These are phyloP conservation scores for Drosophila austrosaltans DNA, from an alignment of 2,888 invertebrate genomes.

Conservation along the genomic window DNA sequence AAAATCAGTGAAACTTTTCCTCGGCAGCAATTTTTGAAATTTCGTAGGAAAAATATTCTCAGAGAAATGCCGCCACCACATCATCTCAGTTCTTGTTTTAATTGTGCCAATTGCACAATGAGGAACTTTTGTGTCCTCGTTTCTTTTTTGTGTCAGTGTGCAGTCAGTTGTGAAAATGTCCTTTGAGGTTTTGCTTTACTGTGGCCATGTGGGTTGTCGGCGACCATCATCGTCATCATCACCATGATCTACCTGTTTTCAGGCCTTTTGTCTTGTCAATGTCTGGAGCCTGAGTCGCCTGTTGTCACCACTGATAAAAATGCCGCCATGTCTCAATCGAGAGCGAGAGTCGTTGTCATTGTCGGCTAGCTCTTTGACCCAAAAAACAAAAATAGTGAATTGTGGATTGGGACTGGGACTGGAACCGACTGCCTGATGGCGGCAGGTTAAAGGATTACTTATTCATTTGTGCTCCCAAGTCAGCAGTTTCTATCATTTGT, in stretches of 20 bases:
- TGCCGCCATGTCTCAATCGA: conserved; percentile 66
- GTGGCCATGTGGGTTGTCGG: conserved; percentile 24
- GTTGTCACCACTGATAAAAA: conserved; percentile 55
- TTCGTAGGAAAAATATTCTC: conserved; percentile 57
- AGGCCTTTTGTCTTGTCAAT: conserved; percentile 28
- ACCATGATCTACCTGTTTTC: conserved; percentile 52
- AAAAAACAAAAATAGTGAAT: conserved; percentile 33
- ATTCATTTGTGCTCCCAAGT: conserved; percentile 48
- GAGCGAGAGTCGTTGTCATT: conserved; percentile 23
- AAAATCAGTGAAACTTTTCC: conserved; percentile 36
- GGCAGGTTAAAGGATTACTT: conserved; percentile 76
- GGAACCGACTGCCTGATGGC: conserved; percentile 36
- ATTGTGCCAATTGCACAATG: conserved; percentile 78
- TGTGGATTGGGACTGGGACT: conserved; percentile 13
- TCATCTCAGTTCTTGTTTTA: conserved; percentile 55
- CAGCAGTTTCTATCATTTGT: conserved; percentile 76
- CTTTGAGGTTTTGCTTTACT: conserved; percentile 62
- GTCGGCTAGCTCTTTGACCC: conserved; percentile 62
- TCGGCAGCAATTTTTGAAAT: conserved; percentile 24
- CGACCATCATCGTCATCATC: conserved; percentile 1
- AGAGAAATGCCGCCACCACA: conserved; percentile 35
- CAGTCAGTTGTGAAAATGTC: conserved; percentile 69
- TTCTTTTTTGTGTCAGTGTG: conserved; percentile 55
- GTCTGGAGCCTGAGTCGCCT: conserved; percentile 29
- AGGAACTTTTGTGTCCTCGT: conserved; percentile 20